Evolutionary conservation across 2,797 vertebrate genomes (phyloP).

Genomic region (Gouania willdenowi): DNA sequence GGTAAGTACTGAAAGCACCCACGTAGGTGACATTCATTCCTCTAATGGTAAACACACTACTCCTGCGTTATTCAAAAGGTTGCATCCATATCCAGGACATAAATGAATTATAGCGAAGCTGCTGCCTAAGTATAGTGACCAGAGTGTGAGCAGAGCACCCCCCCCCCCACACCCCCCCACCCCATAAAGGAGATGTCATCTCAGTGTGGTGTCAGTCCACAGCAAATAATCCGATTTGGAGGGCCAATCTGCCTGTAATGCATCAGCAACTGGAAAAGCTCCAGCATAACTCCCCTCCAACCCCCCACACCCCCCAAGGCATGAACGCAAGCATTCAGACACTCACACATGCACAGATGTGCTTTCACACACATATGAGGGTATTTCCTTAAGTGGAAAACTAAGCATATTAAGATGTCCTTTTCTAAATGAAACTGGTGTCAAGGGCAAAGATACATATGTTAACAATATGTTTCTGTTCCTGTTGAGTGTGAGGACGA

Average conservation of each 20-base stretch:
- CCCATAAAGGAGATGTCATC: conserved; percentile 79
- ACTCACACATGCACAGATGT: conserved; percentile 20
- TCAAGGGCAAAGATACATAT: conserved; percentile 70
- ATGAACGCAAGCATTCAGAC: conserved; percentile 24
- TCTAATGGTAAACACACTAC: conserved; percentile 70
- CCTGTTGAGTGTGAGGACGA: conserved; percentile 37
- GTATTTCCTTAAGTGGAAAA: conserved; percentile 71
- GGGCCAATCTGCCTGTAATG: conserved; percentile 76
- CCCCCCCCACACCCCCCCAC: conserved; percentile 66
- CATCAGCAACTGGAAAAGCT: conserved; percentile 73
- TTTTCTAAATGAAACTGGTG: conserved; percentile 62
- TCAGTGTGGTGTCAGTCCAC: conserved; percentile 74
- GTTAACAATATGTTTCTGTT: conserved; percentile 67
- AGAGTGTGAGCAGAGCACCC: conserved; percentile 66
- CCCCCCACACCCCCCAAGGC: conserved; percentile 3
- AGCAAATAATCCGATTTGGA: conserved; percentile 81
- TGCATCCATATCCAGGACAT: conserved; percentile 66
- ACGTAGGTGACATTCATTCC: conserved; percentile 71
- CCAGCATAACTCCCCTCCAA: conserved; percentile 26
- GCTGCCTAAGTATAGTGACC: conserved; percentile 70
- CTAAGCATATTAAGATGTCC: conserved; percentile 70
- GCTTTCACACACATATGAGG: conserved; percentile 43
- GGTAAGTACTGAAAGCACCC: conserved; percentile 43
- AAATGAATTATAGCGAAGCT: conserved; percentile 70
- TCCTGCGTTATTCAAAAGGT: conserved; percentile 67